Evolutionary conservation across 2,888 invertebrate species (phyloP).

Genomic region (Flabesymbios commensalis): DNA sequence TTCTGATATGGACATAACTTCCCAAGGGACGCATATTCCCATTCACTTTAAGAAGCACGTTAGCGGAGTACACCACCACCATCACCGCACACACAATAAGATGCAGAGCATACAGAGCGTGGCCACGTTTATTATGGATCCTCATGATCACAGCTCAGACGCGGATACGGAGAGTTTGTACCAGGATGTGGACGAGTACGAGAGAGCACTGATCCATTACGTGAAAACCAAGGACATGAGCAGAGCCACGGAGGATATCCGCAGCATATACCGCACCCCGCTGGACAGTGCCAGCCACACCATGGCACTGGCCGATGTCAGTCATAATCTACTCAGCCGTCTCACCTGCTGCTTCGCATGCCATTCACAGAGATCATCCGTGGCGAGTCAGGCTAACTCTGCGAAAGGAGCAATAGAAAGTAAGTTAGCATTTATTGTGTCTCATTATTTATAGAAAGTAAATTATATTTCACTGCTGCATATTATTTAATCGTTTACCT

Average conservation of each 20-base stretch:
- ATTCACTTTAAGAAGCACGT: no score
- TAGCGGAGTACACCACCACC: no score
- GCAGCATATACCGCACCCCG: neutral
- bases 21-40: no score
- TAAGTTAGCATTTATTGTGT: no score
- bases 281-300: neutral
- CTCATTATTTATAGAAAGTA: no score
- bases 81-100: no score
- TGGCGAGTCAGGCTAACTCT: neutral
- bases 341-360: slow-evolving; percentile 1
- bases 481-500: no score
- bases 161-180: slow-evolving; percentile 19
- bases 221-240: slow-evolving; percentile 15
- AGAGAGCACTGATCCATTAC: slow-evolving; percentile 16
- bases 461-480: no score
- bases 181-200: slow-evolving; percentile 19
- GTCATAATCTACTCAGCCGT: neutral
- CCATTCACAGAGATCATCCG: neutral
- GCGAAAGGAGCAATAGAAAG: no score
- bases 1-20: no score
- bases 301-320: neutral
- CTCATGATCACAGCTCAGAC: slow-evolving; percentile 14
- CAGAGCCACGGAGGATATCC: neutral
- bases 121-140: no score
- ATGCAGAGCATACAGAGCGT: no score